phyloP scores from a whole-genome alignment of 1,140 invertebrate species.

The Heliconius melpomene region DNA sequence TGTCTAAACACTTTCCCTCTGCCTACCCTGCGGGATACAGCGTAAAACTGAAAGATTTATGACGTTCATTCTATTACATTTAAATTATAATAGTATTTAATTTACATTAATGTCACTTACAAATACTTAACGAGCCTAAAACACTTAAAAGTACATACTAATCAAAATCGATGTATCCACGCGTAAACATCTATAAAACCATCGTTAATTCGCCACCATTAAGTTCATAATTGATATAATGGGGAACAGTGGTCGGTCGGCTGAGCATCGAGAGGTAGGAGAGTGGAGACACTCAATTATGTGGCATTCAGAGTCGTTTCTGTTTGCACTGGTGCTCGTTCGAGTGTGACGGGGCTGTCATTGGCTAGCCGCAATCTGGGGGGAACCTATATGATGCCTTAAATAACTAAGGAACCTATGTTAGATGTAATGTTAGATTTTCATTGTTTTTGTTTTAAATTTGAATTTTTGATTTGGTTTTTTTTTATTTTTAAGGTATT shows the following conservation, averaged over 20 bases:
- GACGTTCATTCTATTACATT: too few species aligned
- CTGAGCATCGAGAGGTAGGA: conserved; percentile 40
- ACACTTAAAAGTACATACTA: neutral
- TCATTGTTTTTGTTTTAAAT: neutral
- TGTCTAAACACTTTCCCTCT: too few species aligned
- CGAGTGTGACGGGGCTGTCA: conserved; percentile 57
- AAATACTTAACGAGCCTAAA: neutral
- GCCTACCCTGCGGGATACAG: too few species aligned
- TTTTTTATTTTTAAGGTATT: neutral
- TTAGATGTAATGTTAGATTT: neutral
- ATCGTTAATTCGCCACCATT: conserved; percentile 66
- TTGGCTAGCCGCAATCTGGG: conserved; percentile 50
- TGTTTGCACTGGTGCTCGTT: conserved; percentile 64
- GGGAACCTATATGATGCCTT: neutral
- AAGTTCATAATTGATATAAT: conserved; percentile 68
- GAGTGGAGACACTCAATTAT: conserved; percentile 70
- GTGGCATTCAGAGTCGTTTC: conserved; percentile 62
- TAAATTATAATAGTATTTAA: neutral
- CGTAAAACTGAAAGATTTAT: too few species aligned
- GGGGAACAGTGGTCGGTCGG: conserved; percentile 58
- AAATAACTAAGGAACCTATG: neutral
- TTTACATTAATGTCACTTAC: neutral
- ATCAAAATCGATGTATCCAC: conserved; percentile 35
- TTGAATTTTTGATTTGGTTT: neutral
- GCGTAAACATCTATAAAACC: conserved; percentile 64